Percentiles rank a stretch among this genome's conserved stretches.
phyloP scores from a whole-genome alignment of 37 sponge, comb jelly and placozoan genomes.

The Lycopodina hypogea region DNA sequence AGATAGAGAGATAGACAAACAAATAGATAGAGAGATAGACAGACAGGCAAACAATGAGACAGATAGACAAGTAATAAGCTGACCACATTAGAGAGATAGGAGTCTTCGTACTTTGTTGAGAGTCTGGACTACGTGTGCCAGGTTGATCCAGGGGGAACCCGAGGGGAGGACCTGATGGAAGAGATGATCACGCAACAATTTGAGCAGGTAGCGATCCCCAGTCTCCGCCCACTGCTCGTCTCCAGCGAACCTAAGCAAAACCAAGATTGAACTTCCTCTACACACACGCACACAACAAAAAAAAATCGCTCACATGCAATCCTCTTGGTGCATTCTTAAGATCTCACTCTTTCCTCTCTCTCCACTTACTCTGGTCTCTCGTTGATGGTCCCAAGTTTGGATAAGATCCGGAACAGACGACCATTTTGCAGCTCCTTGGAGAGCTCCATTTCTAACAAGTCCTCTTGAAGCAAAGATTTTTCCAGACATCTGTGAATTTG shows the following conservation, averaged over 20 bases:
- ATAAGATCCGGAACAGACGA: slow-evolving; percentile 71
- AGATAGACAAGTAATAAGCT: not conserved
- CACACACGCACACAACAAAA: too few relatives aligned
- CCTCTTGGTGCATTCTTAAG: too few relatives aligned
- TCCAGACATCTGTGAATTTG: slow-evolving; percentile 62
- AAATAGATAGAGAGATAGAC: too few relatives aligned
- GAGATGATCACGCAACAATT: slow-evolving; percentile 82
- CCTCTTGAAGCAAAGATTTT: slow-evolving; percentile 26
- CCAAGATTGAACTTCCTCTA: too few relatives aligned
- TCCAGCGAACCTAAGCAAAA: slow-evolving; percentile 39
- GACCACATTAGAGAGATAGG: too few relatives aligned
- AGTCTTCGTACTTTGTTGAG: slow-evolving; percentile 69
- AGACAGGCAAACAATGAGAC: too few relatives aligned
- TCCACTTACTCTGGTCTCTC: slow-evolving; percentile 83
- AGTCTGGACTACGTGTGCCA: slow-evolving; percentile 78
- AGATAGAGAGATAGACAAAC: too few relatives aligned
- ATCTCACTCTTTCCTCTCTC: too few relatives aligned
- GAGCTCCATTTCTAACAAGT: slow-evolving; percentile 68
- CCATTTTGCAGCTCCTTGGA: slow-evolving; percentile 86
- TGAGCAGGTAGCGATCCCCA: slow-evolving; percentile 84
- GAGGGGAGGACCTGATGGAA: slow-evolving; percentile 82
- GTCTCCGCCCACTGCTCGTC: slow-evolving; percentile 87
- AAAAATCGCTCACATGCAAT: too few relatives aligned
- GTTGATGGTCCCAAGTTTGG: slow-evolving; percentile 77
- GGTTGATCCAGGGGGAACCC: slow-evolving; percentile 85